Conservation (phyloP, 2,113 vertebrate species). For the Urocynchramus pylzowi region DNA sequence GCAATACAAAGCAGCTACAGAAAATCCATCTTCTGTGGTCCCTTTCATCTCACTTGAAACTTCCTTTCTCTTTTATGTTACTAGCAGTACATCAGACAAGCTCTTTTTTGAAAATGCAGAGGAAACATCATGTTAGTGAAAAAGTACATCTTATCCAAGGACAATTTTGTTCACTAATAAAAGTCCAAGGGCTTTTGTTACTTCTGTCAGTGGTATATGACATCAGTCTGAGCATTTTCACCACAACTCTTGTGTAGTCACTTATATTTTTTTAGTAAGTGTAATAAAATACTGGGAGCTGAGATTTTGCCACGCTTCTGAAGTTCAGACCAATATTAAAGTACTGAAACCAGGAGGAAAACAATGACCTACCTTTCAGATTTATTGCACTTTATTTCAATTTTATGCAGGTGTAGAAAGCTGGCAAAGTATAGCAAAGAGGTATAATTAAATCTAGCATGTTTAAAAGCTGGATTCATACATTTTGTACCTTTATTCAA, state of each 20-base stretch:
- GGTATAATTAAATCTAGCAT: not conserved
- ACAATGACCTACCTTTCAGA: not conserved
- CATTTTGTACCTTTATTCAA: not conserved
- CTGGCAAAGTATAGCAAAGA: not conserved
- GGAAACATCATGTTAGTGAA: not conserved
- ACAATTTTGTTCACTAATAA: not conserved
- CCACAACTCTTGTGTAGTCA: not conserved
- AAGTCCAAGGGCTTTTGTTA: not conserved
- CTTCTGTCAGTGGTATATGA: not conserved
- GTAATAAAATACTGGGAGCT: not conserved
- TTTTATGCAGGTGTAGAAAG: not conserved
- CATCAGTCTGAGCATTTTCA: not conserved
- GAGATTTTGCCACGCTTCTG: not conserved
- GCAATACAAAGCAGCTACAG: not conserved
- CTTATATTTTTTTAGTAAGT: not conserved
- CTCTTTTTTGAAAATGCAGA: not conserved
- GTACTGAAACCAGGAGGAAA: not conserved
- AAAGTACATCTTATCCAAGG: not conserved
- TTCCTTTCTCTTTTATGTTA: not conserved
- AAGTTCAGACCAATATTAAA: not conserved
- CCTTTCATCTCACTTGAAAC: not conserved
- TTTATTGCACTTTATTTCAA: not conserved
- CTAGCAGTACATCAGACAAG: not conserved
- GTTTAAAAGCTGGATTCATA: not conserved
- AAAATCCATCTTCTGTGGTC: not conserved